These are phyloP conservation scores for Heliconius melpomene DNA, from an alignment of 1,140 invertebrate species.

Conservation along the genomic window DNA sequence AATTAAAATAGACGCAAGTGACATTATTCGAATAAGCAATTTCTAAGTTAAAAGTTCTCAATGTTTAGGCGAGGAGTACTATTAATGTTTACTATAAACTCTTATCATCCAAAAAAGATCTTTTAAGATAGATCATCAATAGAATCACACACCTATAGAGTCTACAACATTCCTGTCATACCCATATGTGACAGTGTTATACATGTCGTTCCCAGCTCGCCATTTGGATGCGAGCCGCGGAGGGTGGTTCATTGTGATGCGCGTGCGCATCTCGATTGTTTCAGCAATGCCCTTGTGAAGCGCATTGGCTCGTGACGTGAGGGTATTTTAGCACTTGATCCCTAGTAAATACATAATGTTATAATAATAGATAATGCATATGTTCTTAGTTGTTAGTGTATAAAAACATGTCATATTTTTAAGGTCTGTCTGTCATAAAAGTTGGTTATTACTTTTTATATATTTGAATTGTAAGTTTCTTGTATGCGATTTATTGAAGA, in stretches of 20 bases:
- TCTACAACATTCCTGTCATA: background rate
- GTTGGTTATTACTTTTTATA: background rate
- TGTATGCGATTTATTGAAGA: too few relatives aligned
- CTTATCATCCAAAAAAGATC: background rate
- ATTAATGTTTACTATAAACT: too few relatives aligned
- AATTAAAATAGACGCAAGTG: background rate
- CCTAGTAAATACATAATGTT: background rate
- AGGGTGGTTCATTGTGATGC: constrained; percentile 33
- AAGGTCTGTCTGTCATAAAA: background rate
- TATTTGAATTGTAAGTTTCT: background rate
- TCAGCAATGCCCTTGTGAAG: constrained; percentile 33
- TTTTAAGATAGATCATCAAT: background rate
- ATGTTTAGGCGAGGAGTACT: too few relatives aligned
- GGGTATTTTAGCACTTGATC: constrained; percentile 26
- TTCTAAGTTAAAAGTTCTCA: too few relatives aligned
- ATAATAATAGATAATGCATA: background rate
- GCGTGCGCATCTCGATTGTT: constrained; percentile 27
- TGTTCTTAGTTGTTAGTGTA: background rate
- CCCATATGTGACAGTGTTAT: constrained; percentile 34
- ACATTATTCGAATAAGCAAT: background rate
- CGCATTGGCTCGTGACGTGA: constrained; percentile 27
- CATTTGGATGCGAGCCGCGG: constrained; percentile 49
- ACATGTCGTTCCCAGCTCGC: constrained; percentile 40
- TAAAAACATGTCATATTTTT: background rate
- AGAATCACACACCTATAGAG: background rate